Percentiles rank a stretch among this genome's conserved stretches.
phyloP scores from a whole-genome alignment of 2,113 vertebrate genomes.

The Isurus oxyrinchus region DNA sequence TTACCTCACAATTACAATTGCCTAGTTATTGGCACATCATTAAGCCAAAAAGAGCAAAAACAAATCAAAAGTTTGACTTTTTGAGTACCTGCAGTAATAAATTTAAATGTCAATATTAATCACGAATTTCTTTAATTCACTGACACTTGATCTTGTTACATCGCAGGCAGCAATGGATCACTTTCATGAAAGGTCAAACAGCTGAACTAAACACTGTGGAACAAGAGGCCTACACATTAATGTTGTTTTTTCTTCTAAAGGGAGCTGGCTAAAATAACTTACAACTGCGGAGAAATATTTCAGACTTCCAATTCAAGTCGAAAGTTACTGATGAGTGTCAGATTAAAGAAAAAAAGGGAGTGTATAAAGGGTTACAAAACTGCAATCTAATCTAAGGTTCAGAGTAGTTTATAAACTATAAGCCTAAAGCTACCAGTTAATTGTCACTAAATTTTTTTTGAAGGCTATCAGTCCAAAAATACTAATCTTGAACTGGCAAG shows the following conservation, averaged over 20 bases:
- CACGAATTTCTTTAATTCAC: not conserved
- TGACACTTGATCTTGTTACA: not conserved
- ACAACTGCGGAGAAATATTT: not conserved
- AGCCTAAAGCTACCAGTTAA: not conserved
- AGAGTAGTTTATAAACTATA: not conserved
- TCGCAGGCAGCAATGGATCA: not conserved
- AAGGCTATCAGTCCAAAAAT: not conserved
- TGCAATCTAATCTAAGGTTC: not conserved
- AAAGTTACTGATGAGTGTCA: not conserved
- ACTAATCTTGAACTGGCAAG: not conserved
- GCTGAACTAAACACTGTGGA: not conserved
- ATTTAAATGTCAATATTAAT: slow-evolving; percentile 28
- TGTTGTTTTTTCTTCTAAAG: not conserved
- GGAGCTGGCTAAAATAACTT: slow-evolving; percentile 14
- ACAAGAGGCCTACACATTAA: slow-evolving; percentile 1
- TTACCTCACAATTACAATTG: not conserved
- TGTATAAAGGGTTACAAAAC: not conserved
- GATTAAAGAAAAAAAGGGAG: not conserved
- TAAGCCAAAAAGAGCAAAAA: slow-evolving; percentile 15
- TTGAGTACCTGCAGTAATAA: not conserved
- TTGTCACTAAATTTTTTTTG: not conserved
- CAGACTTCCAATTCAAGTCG: not conserved
- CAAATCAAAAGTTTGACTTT: not conserved
- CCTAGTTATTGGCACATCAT: not conserved
- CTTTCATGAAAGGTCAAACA: not conserved